phyloP scores from a whole-genome alignment of 2,888 invertebrate genomes.

The Platypus cylindrus region DNA sequence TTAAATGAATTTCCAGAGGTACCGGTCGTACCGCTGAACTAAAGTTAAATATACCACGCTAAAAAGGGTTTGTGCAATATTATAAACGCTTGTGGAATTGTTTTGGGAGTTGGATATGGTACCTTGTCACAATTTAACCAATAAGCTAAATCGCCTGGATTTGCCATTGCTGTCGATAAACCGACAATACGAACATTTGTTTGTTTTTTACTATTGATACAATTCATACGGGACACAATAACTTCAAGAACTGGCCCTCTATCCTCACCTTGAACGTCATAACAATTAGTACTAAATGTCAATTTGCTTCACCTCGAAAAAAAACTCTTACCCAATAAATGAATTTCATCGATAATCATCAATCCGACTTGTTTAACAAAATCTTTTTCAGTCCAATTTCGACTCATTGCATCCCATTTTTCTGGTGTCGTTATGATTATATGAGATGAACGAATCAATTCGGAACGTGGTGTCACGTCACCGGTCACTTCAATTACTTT shows the following conservation, averaged over 20 bases:
- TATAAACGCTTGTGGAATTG: neutral
- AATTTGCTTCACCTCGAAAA: too few species aligned
- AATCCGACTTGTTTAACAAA: conserved; percentile 86
- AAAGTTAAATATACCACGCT: conserved; percentile 93
- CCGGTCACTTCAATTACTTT: conserved; percentile 94
- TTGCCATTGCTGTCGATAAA: conserved; percentile 93
- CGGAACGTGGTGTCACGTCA: conserved; percentile 75
- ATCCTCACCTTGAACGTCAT: conserved; percentile 76
- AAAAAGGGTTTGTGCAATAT: conserved; percentile 14
- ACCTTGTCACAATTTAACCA: conserved; percentile 79
- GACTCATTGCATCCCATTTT: conserved; percentile 99
- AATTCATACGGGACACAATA: conserved; percentile 94
- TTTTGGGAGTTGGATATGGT: too few species aligned
- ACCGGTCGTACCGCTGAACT: conserved; percentile 95
- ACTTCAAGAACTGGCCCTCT: conserved; percentile 88
- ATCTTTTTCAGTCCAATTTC: conserved; percentile 93
- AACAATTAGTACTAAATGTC: conserved; percentile 2
- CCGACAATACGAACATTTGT: conserved; percentile 80
- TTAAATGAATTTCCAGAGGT: conserved; percentile 73
- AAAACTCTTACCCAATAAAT: conserved; percentile 75
- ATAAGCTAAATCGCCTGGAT: conserved; percentile 90
- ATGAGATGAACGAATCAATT: conserved; percentile 70
- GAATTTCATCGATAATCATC: conserved; percentile 97
- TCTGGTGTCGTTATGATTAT: conserved; percentile 98
- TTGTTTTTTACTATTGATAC: conserved; percentile 82